Conservation (phyloP, 2,888 invertebrate genomes). For the Galerucella calmariensis region DNA sequence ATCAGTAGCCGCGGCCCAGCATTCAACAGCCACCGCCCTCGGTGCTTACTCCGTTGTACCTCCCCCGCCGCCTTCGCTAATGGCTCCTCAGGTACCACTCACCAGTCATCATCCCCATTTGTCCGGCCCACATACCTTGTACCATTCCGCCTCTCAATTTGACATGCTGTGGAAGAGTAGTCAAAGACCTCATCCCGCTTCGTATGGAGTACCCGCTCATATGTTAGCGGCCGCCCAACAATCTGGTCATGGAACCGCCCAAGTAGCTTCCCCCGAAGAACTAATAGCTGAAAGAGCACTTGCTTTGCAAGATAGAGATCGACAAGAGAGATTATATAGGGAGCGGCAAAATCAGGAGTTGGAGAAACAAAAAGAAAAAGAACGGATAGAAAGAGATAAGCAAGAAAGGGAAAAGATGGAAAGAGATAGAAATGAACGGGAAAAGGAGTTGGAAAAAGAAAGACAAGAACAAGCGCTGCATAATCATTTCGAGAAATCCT, state of each 20-base stretch:
- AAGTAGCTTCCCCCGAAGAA: constrained; percentile 64
- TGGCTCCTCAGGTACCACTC: constrained; percentile 57
- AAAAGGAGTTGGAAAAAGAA: constrained; percentile 67
- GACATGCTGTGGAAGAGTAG: constrained; percentile 71
- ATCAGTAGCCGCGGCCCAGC: constrained; percentile 45
- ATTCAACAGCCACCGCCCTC: constrained; percentile 53
- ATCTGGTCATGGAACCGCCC: constrained; percentile 43
- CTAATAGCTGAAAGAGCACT: constrained; percentile 66
- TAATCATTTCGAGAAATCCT: constrained; percentile 90
- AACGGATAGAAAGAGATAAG: constrained; percentile 63
- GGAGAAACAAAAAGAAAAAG: constrained; percentile 69
- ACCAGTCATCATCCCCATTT: constrained; percentile 57
- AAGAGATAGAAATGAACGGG: constrained; percentile 62
- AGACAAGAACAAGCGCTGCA: constrained; percentile 79
- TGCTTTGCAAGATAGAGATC: constrained; percentile 72
- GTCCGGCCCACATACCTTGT: constrained; percentile 52
- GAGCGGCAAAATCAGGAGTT: constrained; percentile 73
- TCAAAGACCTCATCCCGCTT: constrained; percentile 32
- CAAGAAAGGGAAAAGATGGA: constrained; percentile 57
- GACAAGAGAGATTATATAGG: constrained; percentile 75
- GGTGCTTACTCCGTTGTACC: constrained; percentile 53
- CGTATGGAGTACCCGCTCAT: constrained; percentile 45
- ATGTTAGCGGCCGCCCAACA: constrained; percentile 42
- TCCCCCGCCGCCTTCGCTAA: constrained; percentile 64
- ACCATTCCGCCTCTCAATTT: constrained; percentile 61